Percentiles rank a stretch among this genome's conserved stretches.
Evolutionary conservation across 2,113 vertebrate species (phyloP).

Genomic region (Pseudorectes ferrugineus): DNA sequence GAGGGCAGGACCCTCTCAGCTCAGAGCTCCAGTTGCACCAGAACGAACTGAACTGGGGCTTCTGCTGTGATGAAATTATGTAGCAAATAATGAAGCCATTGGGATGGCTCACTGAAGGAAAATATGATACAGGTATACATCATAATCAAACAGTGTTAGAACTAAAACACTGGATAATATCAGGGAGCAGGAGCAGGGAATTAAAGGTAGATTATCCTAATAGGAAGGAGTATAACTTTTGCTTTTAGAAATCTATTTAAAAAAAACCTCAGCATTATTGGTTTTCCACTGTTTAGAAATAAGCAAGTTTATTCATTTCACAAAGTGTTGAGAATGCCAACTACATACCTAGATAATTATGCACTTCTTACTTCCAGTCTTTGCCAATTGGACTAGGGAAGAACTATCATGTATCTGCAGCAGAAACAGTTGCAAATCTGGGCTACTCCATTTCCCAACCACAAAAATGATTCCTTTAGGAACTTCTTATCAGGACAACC

Average conservation of each 20-base stretch:
- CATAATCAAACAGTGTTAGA: neutral
- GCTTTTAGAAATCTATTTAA: neutral
- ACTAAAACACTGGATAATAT: neutral
- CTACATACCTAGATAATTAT: neutral
- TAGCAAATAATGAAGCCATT: neutral
- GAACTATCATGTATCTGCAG: neutral
- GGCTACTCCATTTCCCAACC: neutral
- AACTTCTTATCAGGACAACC: neutral
- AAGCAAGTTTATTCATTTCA: neutral
- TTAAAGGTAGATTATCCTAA: neutral
- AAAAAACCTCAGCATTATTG: neutral
- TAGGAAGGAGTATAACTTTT: neutral
- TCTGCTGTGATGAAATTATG: neutral
- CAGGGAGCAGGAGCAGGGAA: accelerated
- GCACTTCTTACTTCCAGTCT: neutral
- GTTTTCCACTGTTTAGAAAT: neutral
- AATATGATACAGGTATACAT: neutral
- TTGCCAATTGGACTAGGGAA: neutral
- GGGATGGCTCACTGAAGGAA: neutral
- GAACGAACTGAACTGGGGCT: neutral
- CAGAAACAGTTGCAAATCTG: neutral
- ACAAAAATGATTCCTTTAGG: neutral
- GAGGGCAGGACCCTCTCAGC: neutral
- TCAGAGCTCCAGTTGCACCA: accelerated
- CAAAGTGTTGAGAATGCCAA: neutral